Evolutionary conservation across 2,797 vertebrate species (phyloP).

Genomic region (Sebastiscus tertius): DNA sequence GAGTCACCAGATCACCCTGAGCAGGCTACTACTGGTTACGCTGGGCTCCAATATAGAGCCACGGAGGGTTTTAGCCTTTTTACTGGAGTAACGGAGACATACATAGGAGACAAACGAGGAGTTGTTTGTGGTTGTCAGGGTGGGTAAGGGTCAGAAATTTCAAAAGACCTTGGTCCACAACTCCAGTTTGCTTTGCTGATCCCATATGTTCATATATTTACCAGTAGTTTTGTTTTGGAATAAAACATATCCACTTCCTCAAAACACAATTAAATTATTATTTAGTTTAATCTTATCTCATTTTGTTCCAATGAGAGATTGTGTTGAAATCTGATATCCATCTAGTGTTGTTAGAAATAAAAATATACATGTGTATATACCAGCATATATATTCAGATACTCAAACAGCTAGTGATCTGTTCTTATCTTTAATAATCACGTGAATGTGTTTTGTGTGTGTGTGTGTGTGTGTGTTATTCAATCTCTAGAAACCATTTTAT

Average conservation of each 20-base stretch:
- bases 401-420: no score
- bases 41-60: background rate
- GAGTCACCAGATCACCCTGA: background rate
- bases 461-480: conserved; percentile 1
- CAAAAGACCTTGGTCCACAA: background rate
- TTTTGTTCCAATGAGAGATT: background rate
- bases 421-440: conserved; percentile 21
- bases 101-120: background rate
- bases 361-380: background rate
- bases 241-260: background rate
- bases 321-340: background rate
- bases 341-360: background rate
- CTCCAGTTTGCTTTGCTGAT: background rate
- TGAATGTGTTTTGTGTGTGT: background rate
- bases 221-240: background rate
- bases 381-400: no score
- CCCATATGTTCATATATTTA: background rate
- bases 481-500: conserved; percentile 64
- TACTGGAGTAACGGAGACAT: background rate
- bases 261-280: background rate
- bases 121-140: background rate
- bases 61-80: no score
- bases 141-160: background rate
- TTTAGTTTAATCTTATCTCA: background rate
- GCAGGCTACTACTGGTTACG: background rate